Evolutionary conservation across 2,888 invertebrate species (phyloP).

Genomic region (Smittia aterrima): DNA sequence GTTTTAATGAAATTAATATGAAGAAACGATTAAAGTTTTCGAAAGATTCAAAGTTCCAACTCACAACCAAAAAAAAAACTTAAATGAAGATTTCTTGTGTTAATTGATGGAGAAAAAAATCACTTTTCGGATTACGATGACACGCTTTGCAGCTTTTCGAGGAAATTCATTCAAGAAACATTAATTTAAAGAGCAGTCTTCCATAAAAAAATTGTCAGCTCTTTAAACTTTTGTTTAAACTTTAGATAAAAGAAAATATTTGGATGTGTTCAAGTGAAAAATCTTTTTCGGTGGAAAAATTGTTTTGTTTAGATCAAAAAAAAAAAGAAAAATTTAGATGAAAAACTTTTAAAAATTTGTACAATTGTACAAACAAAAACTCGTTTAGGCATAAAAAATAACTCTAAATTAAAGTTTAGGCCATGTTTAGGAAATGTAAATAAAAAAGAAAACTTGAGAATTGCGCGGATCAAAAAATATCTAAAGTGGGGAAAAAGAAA

Average conservation of each 20-base stretch:
- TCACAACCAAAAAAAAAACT: background rate
- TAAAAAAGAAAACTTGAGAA: background rate
- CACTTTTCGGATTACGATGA: background rate
- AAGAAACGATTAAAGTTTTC: too few species aligned
- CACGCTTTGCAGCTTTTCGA: background rate
- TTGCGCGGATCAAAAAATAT: background rate
- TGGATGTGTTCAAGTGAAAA: constrained; percentile 29
- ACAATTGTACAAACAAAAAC: constrained; percentile 25
- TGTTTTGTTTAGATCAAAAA: constrained; percentile 17
- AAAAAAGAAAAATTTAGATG: constrained; percentile 18
- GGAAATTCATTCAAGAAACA: background rate
- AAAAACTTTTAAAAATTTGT: background rate
- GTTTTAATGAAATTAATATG: constrained; percentile 4
- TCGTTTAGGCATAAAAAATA: constrained; percentile 33
- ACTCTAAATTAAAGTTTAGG: constrained; percentile 34
- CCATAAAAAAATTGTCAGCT: background rate
- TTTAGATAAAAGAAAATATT: background rate
- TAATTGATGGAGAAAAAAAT: background rate
- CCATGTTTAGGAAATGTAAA: background rate
- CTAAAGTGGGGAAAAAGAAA: background rate
- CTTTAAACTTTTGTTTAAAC: background rate
- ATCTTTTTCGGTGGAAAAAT: constrained; percentile 14
- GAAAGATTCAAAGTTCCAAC: too few species aligned
- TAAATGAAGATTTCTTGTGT: background rate
- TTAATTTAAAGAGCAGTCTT: background rate